Percentiles rank a stretch among this genome's conserved stretches.
phyloP scores from a whole-genome alignment of 2,797 vertebrate species.

The Lindbergichthys nudifrons region DNA sequence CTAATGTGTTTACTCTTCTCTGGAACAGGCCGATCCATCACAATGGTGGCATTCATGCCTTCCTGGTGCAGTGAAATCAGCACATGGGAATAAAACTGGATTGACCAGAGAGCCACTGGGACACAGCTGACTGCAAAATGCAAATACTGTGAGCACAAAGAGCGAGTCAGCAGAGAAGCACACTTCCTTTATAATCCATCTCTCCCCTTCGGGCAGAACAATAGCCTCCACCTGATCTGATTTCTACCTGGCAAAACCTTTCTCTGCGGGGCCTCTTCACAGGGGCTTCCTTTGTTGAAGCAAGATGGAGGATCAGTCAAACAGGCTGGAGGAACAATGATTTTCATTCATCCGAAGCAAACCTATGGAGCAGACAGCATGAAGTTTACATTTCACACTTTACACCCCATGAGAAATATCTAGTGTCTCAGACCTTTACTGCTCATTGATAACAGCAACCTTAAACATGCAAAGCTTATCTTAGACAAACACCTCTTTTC shows the following conservation, averaged over 20 bases:
- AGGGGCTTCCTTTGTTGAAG: conserved; percentile 65
- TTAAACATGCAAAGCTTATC: conserved; percentile 32
- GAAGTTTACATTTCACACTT: conserved; percentile 45
- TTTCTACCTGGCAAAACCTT: conserved; percentile 43
- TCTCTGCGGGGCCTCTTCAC: conserved; percentile 43
- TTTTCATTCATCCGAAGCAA: conserved; percentile 58
- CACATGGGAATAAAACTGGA: conserved; percentile 62
- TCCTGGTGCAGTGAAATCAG: conserved; percentile 33
- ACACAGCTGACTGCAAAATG: conserved; percentile 51
- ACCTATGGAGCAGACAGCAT: conserved; percentile 32
- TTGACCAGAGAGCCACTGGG: conserved; percentile 36
- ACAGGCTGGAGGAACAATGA: conserved; percentile 63
- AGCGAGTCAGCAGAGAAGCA: conserved; percentile 63
- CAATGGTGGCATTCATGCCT: conserved; percentile 47
- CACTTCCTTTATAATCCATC: conserved; percentile 68
- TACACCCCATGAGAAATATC: conserved; percentile 32
- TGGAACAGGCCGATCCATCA: conserved; percentile 15
- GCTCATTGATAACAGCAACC: conserved; percentile 34
- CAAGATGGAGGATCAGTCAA: conserved; percentile 57
- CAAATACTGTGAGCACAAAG: conserved; percentile 62
- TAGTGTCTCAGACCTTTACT: conserved; percentile 17
- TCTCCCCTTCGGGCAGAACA: conserved; percentile 48
- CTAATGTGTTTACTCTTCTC: conserved; percentile 30
- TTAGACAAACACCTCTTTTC: conserved; percentile 12
- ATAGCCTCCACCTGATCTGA: conserved; percentile 60